Conservation (phyloP, 2,113 vertebrate species). For the Nerophis lumbriciformis region DNA sequence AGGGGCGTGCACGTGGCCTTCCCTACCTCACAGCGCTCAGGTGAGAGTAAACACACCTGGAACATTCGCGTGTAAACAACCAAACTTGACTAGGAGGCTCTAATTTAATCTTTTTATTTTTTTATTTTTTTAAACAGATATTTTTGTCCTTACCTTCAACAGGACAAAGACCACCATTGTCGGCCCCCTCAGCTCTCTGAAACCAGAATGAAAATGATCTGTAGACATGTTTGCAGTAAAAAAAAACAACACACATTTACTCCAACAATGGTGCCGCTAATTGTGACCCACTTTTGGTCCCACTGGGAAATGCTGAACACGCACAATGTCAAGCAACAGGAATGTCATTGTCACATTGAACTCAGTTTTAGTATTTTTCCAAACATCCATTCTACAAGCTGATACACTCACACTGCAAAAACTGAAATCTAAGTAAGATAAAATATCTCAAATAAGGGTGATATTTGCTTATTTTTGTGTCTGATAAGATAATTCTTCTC, state of each 20-base stretch:
- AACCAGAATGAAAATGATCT: not conserved
- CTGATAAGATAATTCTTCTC: no score
- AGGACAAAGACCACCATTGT: slow-evolving; percentile 1
- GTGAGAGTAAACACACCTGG: not conserved
- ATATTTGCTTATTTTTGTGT: no score
- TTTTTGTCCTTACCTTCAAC: slow-evolving; percentile 34
- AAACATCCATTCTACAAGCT: no score
- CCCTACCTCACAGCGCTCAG: no score
- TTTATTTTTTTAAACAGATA: not conserved
- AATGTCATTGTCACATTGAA: slow-evolving; percentile 33
- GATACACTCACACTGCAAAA: no score
- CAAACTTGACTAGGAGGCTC: no score
- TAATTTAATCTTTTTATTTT: not conserved
- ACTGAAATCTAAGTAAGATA: no score
- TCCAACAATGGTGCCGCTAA: slow-evolving; percentile 31
- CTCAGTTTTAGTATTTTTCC: slow-evolving; percentile 19
- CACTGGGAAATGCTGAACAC: slow-evolving; percentile 20
- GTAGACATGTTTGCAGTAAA: slow-evolving; percentile 7
- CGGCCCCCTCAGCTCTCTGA: slow-evolving; percentile 34
- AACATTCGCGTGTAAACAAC: not conserved
- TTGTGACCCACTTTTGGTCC: slow-evolving; percentile 40
- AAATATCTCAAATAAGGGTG: no score
- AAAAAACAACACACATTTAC: not conserved
- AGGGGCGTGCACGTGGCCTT: not conserved
- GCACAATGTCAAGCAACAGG: slow-evolving; percentile 43